Evolutionary conservation across 2,888 invertebrate species (phyloP), one percentile per base, ranked within the genome.

Genomic region (Agonopterix heracliana): DNA sequence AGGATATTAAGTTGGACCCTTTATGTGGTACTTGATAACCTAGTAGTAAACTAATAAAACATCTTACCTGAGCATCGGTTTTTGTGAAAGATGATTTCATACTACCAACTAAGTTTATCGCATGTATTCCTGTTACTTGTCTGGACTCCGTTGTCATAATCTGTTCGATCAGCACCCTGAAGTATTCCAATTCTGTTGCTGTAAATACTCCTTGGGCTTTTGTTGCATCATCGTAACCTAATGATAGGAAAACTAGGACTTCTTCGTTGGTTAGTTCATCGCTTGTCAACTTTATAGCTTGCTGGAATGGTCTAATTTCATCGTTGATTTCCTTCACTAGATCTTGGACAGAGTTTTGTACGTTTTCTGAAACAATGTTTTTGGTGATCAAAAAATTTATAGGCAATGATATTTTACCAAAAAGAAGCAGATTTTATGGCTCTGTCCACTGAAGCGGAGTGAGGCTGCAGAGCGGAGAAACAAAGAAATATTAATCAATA

Each of bases 181-280:
- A 88, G 53, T 76, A 86, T 50, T 86, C 83, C n/a, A 87, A 54
- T 51, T 86, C 83, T 2, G 63, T 71, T 0, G 74, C 62, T 1
- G 73, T 66, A 55, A 86, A 88, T 5, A 84, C 44, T 53, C 78
- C 81, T 51, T 88, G 87, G 0, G 82, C 64, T 59, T 82, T 84
- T 0, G 85, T 75, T 3, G 81, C 75, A 46, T 78, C 78, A 60
- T 87, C 86, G 60, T 68, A 71, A 1, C 78, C 81, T 2, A 81
- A 64, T 1, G 79, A 81, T 2, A 87, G 50, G 51, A 85, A 87
- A 13, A 88, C 64, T 2, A 85, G 49, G 0, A 81, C 73, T 63
- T 81, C 71, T 47, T 87, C 81, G 53, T 77, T 59, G 0, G 80
- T 80, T 0, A 77, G 54, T 53, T 86, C 86, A 64, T 88, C 81